Conservation (phyloP, 2,888 invertebrate genomes). For the Oasisia sp. region DNA sequence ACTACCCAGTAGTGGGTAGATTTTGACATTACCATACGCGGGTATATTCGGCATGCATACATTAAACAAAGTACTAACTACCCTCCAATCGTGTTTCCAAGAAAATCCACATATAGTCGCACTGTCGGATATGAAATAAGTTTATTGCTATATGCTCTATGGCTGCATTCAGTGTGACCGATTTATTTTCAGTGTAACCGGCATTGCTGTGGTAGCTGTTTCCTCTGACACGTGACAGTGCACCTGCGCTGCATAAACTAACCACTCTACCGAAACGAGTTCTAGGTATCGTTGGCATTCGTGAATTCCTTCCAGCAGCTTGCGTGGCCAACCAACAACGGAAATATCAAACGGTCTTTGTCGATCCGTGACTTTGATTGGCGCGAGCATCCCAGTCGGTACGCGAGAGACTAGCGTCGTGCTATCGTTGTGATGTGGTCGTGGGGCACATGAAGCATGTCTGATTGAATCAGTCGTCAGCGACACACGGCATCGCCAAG, state of each 20-base stretch:
- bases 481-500: neutral
- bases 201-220: neutral
- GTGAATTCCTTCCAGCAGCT: neutral
- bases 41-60: too few relatives aligned
- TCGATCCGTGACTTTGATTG: neutral
- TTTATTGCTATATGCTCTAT: neutral
- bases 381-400: neutral
- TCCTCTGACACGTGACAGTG: neutral
- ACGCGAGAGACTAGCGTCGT: neutral
- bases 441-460: neutral
- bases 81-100: neutral
- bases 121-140: neutral
- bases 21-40: too few relatives aligned
- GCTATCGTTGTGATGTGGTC: neutral
- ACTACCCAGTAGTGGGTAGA: too few relatives aligned
- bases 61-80: too few relatives aligned
- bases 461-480: neutral
- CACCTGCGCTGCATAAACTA: neutral
- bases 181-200: neutral
- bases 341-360: neutral
- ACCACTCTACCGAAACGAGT: neutral
- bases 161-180: neutral
- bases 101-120: neutral
- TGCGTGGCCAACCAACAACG: neutral
- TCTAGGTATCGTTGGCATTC: neutral